Evolutionary conservation across 2,797 vertebrate genomes (phyloP).

Genomic region (Neomorphus geoffroyi): DNA sequence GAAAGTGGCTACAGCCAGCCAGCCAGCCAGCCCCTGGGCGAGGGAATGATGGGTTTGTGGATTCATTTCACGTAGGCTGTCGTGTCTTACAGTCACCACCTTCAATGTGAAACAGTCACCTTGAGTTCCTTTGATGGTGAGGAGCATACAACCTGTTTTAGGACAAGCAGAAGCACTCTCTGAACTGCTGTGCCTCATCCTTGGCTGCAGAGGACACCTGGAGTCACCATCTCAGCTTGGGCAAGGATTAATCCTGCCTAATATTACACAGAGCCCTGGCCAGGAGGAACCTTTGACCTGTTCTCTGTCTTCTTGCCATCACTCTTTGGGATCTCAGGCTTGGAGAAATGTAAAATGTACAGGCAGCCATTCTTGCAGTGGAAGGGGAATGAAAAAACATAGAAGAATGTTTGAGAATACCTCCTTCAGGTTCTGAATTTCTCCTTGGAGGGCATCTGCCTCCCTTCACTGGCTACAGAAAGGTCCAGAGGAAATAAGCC

Average conservation of each 20-base stretch:
- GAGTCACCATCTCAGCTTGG: neutral
- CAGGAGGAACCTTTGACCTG: neutral
- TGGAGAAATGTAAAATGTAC: neutral
- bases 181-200: neutral
- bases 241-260: neutral
- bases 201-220: neutral
- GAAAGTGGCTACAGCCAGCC: neutral
- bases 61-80: neutral
- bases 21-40: neutral
- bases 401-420: fast-evolving
- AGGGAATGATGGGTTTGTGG: fast-evolving
- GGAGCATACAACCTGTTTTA: neutral
- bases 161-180: neutral
- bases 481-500: neutral
- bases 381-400: neutral
- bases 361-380: neutral
- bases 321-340: neutral
- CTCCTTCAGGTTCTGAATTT: neutral
- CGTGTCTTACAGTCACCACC: neutral
- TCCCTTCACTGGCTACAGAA: neutral
- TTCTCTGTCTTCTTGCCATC: neutral
- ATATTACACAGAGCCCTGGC: neutral
- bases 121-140: neutral
- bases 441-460: neutral
- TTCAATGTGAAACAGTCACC: neutral